phyloP scores from a whole-genome alignment of 2,888 invertebrate genomes.

The Bugulina stolonifera region DNA sequence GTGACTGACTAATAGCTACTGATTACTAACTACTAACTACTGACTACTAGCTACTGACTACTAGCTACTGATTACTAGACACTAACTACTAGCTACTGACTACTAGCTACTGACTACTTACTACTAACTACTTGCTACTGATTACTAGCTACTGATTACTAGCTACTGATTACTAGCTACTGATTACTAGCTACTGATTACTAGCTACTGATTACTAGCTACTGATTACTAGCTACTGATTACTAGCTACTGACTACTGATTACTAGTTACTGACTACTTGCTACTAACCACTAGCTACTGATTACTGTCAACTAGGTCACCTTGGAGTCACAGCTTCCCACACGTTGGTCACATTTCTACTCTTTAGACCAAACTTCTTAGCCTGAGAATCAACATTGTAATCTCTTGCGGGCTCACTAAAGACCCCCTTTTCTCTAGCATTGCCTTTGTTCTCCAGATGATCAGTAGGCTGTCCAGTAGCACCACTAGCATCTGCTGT shows the following conservation, averaged over 20 bases:
- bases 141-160: too few species aligned
- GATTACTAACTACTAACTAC: not conserved
- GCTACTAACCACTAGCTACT: not conserved
- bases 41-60: not conserved
- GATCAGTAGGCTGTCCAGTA: not conserved
- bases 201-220: not conserved
- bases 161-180: too few species aligned
- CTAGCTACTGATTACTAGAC: not conserved
- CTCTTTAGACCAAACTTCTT: conserved; percentile 14
- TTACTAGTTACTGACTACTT: not conserved
- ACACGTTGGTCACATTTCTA: not conserved
- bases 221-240: not conserved
- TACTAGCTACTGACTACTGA: not conserved
- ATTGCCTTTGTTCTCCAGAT: not conserved
- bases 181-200: too few species aligned
- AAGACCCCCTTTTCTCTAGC: not conserved
- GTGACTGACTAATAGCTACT: not conserved
- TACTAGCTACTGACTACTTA: not conserved
- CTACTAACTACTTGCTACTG: too few species aligned
- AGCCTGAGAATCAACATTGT: not conserved
- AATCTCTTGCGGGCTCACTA: not conserved
- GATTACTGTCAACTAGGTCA: not conserved
- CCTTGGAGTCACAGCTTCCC: not conserved
- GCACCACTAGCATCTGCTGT: not conserved
- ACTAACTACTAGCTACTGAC: not conserved